Evolutionary conservation across 2,113 vertebrate species (phyloP), one percentile per base, ranked within the genome.

Genomic region (Salvelinus fontinalis): DNA sequence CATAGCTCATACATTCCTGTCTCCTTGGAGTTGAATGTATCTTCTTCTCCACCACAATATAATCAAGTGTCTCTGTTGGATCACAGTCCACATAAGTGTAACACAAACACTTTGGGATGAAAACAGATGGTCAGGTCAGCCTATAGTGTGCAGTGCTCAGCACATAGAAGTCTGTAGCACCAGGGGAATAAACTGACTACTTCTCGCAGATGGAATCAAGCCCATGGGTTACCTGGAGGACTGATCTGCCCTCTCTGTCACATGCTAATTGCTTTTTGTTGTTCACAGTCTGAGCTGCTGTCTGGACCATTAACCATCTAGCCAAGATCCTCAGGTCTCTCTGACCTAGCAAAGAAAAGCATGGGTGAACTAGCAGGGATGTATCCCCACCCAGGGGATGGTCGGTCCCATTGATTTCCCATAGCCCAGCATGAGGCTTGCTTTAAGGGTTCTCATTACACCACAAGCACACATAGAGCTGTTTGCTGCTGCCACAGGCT

Each of bases 401-500:
- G 86, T 87, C 79, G 71, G 81, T 84, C 82, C 85, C 87, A 87
- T 85, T 83, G 87, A 90, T 90, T 90, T 81, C 81, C 82, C 73
- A 80, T 83, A 87, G 81, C 80, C 82, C 79, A 64, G 62, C 62
- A 11, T 12, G 22, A 64, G 84, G 78, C 86, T 89, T 87, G 39
- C 39, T 44, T 44, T 84, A 84, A 89, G 87, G 87, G 84, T 80
- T 87, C 89, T 92, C 90, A 90, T 92, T 91, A 92, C 83, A 34
- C 39, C 29, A 80, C 76, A 79, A 57, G 75, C 79, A 89, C 89
- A 89, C 88, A 26, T 11, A 85, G 87, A 91, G 87, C 86, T 86
- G 83, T 75, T 88, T 78, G 67, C 70, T 62, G 72, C 82, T 73
- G 84, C 87, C 85, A 82, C 67, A 71, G 88, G 85, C 82, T 76